Base-by-base conservation (phyloP, 1,140 invertebrate genomes). In the Vanessa atalanta region DNA sequence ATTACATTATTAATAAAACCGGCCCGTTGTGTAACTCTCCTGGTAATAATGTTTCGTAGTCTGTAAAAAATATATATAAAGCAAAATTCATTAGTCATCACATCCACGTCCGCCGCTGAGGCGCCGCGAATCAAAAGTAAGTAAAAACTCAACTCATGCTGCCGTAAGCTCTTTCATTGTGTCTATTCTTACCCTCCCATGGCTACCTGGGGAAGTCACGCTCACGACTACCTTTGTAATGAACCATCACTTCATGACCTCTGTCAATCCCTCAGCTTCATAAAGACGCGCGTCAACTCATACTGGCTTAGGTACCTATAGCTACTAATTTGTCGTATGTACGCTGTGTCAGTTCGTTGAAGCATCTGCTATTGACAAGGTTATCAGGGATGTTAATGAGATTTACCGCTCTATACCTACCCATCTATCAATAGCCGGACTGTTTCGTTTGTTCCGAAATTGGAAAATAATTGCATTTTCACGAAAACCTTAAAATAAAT, bases 121-220 rank as follows among this genome's bases (percentile, higher is more conserved):
- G 82, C 85, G 81, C 84, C 82, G 78, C 85, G 85, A 89, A 88
- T 85, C 81, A 85, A 79, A 85, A 79, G 73, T 73, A 67, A 73
- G 64, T 71, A 80, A 85, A 85, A 78, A 69, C 65, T 73, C 83
- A 70, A 87, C 80, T 89, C 87, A 87, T 82, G 84, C 73, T 81
- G 79, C 72, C 71, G 57, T 70, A 72, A 72, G 77, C 81, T 79
- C 57, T 83, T 81, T 80, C 79, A 83, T 85, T 81, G 80, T 84
- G 71, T 79, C 82, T 26, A 61, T 70, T 70, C 57, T 70, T 83
- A 80, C 83, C 84, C 83, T 86, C 82, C 79, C 81, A 77, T 76
- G 57, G 85, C 87, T 87, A 88, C 87, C 81, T 86, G 85, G 86
- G 76, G 73, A 83, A 85, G 83, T 84, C 81, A 79, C 76, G 79